Conservation (phyloP, 2,888 invertebrate species). For the Rhimphoctona megacephalus region DNA sequence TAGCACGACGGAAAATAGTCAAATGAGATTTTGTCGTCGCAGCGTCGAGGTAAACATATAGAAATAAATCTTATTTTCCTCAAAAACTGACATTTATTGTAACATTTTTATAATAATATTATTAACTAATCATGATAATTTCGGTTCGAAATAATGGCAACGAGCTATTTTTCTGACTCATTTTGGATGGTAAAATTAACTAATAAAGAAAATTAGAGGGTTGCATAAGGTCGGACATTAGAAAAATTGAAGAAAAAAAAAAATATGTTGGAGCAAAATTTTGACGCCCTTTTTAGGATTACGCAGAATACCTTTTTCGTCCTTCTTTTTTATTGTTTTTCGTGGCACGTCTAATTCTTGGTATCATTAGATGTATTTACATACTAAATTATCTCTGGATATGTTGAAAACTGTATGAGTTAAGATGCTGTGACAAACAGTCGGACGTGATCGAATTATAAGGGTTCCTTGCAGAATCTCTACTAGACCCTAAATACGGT, state of each 20-base stretch:
- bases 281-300: background rate
- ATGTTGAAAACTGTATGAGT: background rate
- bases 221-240: too few relatives aligned
- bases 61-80: background rate
- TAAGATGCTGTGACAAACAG: slow-evolving; percentile 1
- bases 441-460: background rate
- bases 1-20: too few relatives aligned
- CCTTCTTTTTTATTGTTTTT: background rate
- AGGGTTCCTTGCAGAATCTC: background rate
- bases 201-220: background rate
- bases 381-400: background rate
- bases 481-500: background rate
- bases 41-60: background rate
- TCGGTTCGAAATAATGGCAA: background rate
- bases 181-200: background rate
- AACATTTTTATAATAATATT: background rate
- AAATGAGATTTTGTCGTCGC: too few relatives aligned
- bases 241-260: background rate
- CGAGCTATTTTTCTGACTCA: background rate
- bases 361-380: background rate
- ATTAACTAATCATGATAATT: background rate
- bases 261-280: background rate
- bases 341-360: background rate
- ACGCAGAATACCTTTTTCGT: background rate
- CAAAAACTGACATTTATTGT: background rate